phyloP scores from a whole-genome alignment of 92 coral and sea anemone genomes.

The Galaxea fascicularis region DNA sequence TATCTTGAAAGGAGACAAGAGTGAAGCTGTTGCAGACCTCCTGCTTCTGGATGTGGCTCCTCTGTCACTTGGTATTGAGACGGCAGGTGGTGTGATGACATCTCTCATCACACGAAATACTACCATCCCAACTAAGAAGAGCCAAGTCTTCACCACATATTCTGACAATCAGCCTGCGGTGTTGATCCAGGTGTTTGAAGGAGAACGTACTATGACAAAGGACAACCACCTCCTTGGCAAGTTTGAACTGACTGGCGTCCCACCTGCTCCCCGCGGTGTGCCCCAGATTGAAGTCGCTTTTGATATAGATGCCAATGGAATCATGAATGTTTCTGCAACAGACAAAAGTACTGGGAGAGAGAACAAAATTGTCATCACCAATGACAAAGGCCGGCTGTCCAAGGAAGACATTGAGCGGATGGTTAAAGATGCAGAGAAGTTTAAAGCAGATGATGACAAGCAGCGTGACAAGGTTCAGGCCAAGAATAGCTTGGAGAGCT shows the following conservation, averaged over 20 bases:
- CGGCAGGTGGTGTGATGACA: constrained; percentile 86
- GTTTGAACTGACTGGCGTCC: constrained; percentile 85
- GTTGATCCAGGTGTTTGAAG: constrained; percentile 80
- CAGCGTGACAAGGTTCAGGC: constrained; percentile 87
- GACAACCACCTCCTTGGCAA: constrained; percentile 82
- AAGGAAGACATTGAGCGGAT: constrained; percentile 84
- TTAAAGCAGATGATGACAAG: constrained; percentile 89
- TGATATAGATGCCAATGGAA: constrained; percentile 84
- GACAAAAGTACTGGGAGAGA: constrained; percentile 85
- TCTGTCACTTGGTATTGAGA: constrained; percentile 81
- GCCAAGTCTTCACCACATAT: constrained; percentile 76
- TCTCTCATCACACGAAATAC: constrained; percentile 73
- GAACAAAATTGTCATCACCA: constrained; percentile 83
- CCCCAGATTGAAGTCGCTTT: constrained; percentile 84
- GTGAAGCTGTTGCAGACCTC: constrained; percentile 77
- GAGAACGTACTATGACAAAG: constrained; percentile 75
- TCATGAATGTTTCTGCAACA: constrained; percentile 80
- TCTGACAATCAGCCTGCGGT: constrained; percentile 86
- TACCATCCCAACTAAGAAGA: constrained; percentile 77
- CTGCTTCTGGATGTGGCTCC: constrained; percentile 83
- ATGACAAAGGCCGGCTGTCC: constrained; percentile 82
- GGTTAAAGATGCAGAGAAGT: constrained; percentile 83
- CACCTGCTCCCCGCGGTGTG: constrained; percentile 89
- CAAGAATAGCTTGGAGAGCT: constrained; percentile 93
- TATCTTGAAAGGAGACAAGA: constrained; percentile 75